Conservation (phyloP, 2,797 vertebrate species). For the Falco naumanni region DNA sequence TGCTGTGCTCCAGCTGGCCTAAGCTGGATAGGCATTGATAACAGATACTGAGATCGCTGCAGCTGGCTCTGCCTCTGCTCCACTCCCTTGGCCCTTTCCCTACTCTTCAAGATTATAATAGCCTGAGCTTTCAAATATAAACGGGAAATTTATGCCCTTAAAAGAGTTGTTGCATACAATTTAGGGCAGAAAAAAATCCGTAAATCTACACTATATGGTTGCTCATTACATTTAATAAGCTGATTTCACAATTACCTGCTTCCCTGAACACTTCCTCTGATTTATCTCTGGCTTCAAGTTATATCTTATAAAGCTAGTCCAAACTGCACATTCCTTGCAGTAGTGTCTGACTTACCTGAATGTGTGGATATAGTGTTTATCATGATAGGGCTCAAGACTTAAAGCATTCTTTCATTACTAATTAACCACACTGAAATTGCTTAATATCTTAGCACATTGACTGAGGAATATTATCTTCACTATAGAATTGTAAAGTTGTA, state of each 20-base stretch:
- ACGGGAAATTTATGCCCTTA: background rate
- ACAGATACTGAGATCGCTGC: background rate
- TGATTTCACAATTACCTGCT: background rate
- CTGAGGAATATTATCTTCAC: background rate
- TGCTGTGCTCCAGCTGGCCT: background rate
- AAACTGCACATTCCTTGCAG: background rate
- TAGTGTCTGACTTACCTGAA: background rate
- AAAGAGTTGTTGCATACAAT: background rate
- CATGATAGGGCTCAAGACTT: background rate
- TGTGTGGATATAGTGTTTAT: background rate
- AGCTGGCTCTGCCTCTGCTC: background rate
- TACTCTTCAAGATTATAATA: background rate
- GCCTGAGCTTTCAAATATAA: background rate
- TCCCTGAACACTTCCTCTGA: background rate
- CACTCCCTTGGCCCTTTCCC: background rate
- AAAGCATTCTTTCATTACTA: background rate
- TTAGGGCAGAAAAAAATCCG: background rate
- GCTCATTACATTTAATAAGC: background rate
- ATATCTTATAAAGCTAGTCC: background rate
- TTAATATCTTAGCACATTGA: background rate
- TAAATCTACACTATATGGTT: background rate
- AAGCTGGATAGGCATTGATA: background rate
- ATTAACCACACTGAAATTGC: conserved; percentile 1
- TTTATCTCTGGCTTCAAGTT: background rate
- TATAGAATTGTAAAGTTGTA: background rate